Evolutionary conservation across 1,140 invertebrate species (phyloP).

Genomic region (Triops cancriformis): DNA sequence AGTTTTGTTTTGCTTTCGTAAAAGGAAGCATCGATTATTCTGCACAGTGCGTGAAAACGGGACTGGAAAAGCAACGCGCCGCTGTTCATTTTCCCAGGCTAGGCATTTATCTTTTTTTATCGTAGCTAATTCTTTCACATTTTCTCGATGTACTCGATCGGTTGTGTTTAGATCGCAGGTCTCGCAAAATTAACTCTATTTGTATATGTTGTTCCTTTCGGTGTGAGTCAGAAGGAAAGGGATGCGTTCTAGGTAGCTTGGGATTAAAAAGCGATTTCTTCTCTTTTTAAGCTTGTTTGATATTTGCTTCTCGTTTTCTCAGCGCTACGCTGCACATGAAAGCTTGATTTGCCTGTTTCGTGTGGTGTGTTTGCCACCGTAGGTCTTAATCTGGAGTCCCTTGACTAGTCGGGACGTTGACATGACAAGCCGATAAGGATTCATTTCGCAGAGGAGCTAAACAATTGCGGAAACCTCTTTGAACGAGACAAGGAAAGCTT

Average conservation of each 20-base stretch:
- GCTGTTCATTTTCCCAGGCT: background rate
- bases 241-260: background rate
- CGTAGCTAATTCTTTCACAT: background rate
- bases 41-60: background rate
- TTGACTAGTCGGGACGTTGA: background rate
- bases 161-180: background rate
- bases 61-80: background rate
- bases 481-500: background rate
- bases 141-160: background rate
- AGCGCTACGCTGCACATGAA: background rate
- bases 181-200: background rate
- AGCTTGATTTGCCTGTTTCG: background rate
- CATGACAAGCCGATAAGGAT: constrained; percentile 5
- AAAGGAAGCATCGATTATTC: background rate
- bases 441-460: background rate
- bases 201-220: background rate
- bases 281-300: background rate
- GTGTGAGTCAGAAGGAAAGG: background rate
- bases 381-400: background rate
- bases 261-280: background rate
- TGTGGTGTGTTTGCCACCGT: background rate
- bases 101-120: background rate
- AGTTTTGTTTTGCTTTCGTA: background rate
- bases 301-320: background rate
- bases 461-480: background rate